Evolutionary conservation across 2,113 vertebrate genomes (phyloP), one percentile per base, ranked within the genome.

Genomic region (Lepisosteus osseus): DNA sequence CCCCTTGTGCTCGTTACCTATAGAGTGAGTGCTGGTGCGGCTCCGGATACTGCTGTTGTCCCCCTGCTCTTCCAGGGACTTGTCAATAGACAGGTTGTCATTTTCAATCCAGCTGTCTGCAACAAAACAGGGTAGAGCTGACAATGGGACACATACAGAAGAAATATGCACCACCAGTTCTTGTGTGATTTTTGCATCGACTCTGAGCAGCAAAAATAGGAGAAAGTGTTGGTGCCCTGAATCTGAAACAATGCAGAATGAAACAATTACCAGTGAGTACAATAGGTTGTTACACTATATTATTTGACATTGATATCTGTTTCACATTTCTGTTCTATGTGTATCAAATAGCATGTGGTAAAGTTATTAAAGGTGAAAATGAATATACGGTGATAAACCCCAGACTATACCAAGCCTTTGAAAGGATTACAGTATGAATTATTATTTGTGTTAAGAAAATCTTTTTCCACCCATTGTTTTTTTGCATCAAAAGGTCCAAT

Each of bases 31-130:
- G 61, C 95, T 94, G 57, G 94, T 92, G 8, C 95, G 91, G 82
- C 97, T 96, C 82, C 90, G 91, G 77, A 93, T 75, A 78, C 96
- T 96, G 72, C 94, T 87, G 65, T 91, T 93, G 90, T 97, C 96
- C 11, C 73, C 88, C 81, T 94, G 94, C 41, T 98, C 96, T 0
- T 97, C 96, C 78, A 92, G 76, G 0, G 90, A 89, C 83, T 94
- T 95, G 87, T 98, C 97, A 84, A 99, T 87, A 0, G 96, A 96
- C 1, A 99, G 85, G 64, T 88, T 94, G 86, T 98, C 97, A 0
- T 96, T 99, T 83, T 98, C 97, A 77, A 98, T 93, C 84, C 95
- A 98, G 86, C 95, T 95, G 73, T 98, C 97, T 98, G 91, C 76
- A 64, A 68, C 63, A 0, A 13, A 29, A 7, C 29, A 29, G 29